Base-by-base conservation (phyloP, 2,797 vertebrate genomes). In the Gymnothorax javanicus region DNA sequence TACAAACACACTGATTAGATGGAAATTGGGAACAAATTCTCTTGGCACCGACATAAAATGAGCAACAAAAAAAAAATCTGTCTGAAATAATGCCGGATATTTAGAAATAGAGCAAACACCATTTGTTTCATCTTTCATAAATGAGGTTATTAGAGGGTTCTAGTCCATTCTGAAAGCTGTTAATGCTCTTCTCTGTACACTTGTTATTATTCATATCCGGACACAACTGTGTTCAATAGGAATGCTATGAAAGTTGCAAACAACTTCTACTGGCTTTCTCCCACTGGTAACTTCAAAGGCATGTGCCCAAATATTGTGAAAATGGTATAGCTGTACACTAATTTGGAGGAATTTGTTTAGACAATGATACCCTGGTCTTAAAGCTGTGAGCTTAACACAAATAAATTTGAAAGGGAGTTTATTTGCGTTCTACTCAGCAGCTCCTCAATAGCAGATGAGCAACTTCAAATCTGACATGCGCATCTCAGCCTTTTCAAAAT, bases 1-100 rank as follows among this genome's bases (percentile, higher is more conserved):
- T 73, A 87, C 86, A 91, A 91, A 90, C 87, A 91, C 87, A 85
- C 69, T 90, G 86, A 88, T 90, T 90, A 87, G 85, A 87, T 87
- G 87, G 87, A 91, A 89, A 89, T 87, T 86, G 86, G 89, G 89
- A 85, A 87, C 86, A 89, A 88, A 90, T 88, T 89, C 87, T 87
- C 86, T 69, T 87, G 86, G 87, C 88, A 88, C 52, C 64, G 83
- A 85, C 0, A 58, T 86, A 75, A 88, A 86, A 89, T 85, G 88
- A 64, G 87, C 83, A 87, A 13, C 43, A 56, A 81, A 17, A 56
- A 13, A 60, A 81, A 17, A 56, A 17, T 15, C n/a, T 81, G 17
- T 52, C 7, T 56, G 17, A 50, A 81, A 81, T 81, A 54, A 54
- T 6, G 43, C 33, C 11, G 52, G 52, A 81, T 81, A 43, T 81